Conservation (phyloP, 2,888 invertebrate species). For the Dichetophora obliterata region DNA sequence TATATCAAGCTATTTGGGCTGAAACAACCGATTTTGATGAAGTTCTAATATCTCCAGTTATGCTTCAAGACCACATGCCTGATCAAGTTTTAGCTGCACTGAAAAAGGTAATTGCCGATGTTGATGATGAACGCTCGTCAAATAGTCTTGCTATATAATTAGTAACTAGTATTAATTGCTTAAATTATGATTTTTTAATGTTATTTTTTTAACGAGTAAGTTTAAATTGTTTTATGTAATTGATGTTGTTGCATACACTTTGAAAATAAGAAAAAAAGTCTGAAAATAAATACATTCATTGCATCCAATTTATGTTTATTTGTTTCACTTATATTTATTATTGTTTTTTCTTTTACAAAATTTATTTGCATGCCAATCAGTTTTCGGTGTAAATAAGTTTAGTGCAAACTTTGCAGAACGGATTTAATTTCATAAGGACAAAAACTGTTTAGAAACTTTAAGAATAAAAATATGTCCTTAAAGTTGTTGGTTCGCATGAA, state of each 20-base stretch:
- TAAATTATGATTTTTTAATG: slow-evolving; percentile 15
- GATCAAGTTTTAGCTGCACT: slow-evolving; percentile 86
- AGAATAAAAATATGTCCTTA: no score
- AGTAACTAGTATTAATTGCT: slow-evolving; percentile 21
- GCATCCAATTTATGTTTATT: slow-evolving; percentile 19
- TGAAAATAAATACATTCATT: slow-evolving; percentile 47
- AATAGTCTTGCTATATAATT: slow-evolving; percentile 52
- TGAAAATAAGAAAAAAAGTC: slow-evolving; percentile 42
- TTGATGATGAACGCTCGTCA: slow-evolving; percentile 60
- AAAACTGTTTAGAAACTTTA: no score
- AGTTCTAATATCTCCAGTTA: slow-evolving; percentile 88
- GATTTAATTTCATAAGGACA: no score
- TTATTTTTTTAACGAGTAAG: slow-evolving; percentile 27
- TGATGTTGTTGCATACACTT: slow-evolving; percentile 30
- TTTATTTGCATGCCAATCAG: background rate
- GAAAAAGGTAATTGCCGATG: slow-evolving; percentile 79
- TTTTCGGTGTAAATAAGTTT: no score
- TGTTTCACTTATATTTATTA: background rate
- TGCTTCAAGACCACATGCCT: slow-evolving; percentile 93
- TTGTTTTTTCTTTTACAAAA: background rate
- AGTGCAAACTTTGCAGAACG: no score
- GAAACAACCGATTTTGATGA: slow-evolving; percentile 87
- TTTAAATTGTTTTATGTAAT: slow-evolving; percentile 26
- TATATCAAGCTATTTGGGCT: slow-evolving; percentile 90
- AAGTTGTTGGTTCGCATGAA: no score